Base-by-base conservation (phyloP, 2,113 vertebrate species). In the Crypturellus undulatus region DNA sequence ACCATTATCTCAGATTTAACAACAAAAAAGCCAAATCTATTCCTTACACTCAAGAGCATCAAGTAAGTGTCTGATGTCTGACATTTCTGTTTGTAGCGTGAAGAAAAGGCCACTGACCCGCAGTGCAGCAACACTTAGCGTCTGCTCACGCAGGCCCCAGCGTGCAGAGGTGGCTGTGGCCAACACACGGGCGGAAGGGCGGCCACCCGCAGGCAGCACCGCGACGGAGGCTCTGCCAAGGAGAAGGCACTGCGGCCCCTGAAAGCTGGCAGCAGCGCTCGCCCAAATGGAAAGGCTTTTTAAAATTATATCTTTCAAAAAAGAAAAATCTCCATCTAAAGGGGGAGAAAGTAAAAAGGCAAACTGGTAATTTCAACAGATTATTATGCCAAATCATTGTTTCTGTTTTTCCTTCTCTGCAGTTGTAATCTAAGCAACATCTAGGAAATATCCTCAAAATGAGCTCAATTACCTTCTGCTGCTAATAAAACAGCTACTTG, bases 161-260 rank as follows among this genome's bases (percentile, higher is more conserved):
- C n/a, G 45, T 19, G 7, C 56, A 67, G 20, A 45, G 3, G 21
- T 12, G 71, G 62, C 51, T 0, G 0, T 3, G 12, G 47, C 14
- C 30, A 43, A 21, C 6, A 0, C 28, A 15, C 24, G 26, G 12
- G 63, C 6, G 30, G 38, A 40, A 73, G 14, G 10, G 34, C 6
- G 30, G 38, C 19, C 24, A 28, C 2, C 10, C 19, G 34, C 43
- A 87, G 24, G 18, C 45, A 93, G 20, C 21, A 80, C 28, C 4
- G 40, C 34, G 21, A 32, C 2, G 45, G 13, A 26, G 73, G 9
- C 42, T 63, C 42, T 77, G 38, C 76, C 52, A 19, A 24, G 12
- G 12, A 4, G 30, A 67, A 76, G 45, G 21, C 15, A 11, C 15
- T 25, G 30, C 47, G 64, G 52, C 19, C 51, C 63, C 18, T 43